These are phyloP conservation scores for Drosophila algonquin DNA, from an alignment of 2,888 invertebrate species.

Conservation along the genomic window DNA sequence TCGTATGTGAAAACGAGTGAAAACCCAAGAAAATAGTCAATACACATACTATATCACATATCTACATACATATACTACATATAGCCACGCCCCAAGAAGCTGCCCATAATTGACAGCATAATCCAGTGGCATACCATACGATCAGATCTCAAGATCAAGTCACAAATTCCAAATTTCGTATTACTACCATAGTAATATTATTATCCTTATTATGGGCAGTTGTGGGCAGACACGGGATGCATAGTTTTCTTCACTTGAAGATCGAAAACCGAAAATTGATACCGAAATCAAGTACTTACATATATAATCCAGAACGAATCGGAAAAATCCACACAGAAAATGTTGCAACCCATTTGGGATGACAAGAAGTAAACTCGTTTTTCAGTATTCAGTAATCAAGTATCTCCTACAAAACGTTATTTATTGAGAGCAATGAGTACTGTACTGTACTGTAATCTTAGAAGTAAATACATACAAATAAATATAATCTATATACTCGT, in stretches of 20 bases:
- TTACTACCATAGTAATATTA: not conserved
- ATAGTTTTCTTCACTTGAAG: conserved; percentile 1
- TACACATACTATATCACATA: conserved; percentile 14
- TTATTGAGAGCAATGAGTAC: conserved; percentile 6
- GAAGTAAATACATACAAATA: conserved; percentile 7
- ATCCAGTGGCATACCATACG: not conserved
- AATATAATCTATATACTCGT: conserved; percentile 2
- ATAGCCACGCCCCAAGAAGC: not conserved
- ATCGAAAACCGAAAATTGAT: not conserved
- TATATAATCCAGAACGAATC: not conserved
- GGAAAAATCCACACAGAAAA: conserved; percentile 4
- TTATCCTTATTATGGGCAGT: conserved; percentile 12
- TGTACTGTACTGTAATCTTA: conserved; percentile 16
- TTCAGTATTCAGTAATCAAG: conserved; percentile 3
- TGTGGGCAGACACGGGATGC: conserved; percentile 11
- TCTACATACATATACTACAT: conserved; percentile 1
- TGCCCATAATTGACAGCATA: conserved; percentile 7
- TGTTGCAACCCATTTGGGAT: conserved; percentile 16
- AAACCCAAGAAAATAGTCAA: conserved; percentile 30
- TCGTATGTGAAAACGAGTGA: conserved; percentile 45
- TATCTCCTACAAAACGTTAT: conserved; percentile 3
- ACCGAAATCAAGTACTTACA: not conserved
- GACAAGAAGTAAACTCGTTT: not conserved
- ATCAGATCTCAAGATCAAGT: not conserved
- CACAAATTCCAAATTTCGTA: not conserved